Percentiles rank a stretch among this genome's conserved stretches.
These are phyloP conservation scores for Rhogogaster chlorosoma DNA, from an alignment of 2,888 invertebrate species.

Conservation along the genomic window DNA sequence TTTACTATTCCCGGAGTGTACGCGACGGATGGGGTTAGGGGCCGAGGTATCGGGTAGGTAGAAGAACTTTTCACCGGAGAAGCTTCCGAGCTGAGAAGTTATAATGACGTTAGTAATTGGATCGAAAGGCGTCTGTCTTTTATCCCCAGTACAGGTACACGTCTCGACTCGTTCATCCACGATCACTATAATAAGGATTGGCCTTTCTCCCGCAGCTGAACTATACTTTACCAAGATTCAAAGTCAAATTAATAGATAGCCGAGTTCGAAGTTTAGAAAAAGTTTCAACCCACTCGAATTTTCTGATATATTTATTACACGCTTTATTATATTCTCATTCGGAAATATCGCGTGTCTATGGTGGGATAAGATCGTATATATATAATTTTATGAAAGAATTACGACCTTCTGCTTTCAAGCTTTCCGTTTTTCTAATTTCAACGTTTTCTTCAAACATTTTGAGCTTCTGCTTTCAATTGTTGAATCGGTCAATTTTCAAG, in stretches of 20 bases:
- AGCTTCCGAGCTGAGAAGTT: constrained; percentile 13
- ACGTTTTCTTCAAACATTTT: too few relatives aligned
- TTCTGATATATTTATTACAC: neutral
- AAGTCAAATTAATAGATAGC: neutral
- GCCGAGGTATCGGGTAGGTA: neutral
- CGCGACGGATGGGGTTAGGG: neutral
- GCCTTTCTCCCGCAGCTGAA: neutral
- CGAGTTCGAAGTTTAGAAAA: neutral
- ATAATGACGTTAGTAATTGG: constrained; percentile 45
- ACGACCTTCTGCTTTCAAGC: too few relatives aligned
- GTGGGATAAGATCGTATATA: too few relatives aligned
- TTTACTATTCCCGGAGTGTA: neutral
- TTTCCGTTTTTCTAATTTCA: too few relatives aligned
- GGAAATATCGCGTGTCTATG: neutral
- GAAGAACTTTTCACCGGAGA: constrained; percentile 11
- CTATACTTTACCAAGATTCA: neutral
- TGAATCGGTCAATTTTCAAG: too few relatives aligned
- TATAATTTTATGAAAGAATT: too few relatives aligned
- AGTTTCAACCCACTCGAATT: neutral
- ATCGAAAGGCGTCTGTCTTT: constrained; percentile 38
- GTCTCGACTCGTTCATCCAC: constrained; percentile 3
- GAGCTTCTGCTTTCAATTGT: too few relatives aligned
- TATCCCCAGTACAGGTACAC: neutral
- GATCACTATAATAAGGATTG: constrained; percentile 11
- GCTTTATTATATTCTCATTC: neutral